A percentile compares a stretch with the other conserved stretches of the same genome.
Evolutionary conservation across 2,113 vertebrate species (phyloP).

Genomic region (Barnardius zonarius): DNA sequence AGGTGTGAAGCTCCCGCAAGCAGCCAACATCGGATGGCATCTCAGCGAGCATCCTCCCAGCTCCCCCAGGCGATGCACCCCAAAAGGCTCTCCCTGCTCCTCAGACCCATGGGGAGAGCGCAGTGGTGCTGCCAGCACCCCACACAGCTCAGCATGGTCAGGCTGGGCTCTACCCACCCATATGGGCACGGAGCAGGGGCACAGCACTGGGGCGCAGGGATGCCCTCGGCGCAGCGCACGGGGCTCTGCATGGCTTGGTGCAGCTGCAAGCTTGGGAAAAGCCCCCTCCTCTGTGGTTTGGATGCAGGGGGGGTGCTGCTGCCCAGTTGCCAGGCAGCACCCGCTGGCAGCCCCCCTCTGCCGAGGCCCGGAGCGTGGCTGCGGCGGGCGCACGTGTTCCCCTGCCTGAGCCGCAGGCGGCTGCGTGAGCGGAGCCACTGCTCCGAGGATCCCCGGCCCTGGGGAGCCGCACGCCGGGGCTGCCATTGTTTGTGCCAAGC

Average conservation of each 20-base stretch:
- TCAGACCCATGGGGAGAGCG: background rate
- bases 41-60: background rate
- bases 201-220: fast-evolving
- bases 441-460: constrained; percentile 40
- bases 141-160: fast-evolving
- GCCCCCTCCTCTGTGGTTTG: background rate
- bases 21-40: background rate
- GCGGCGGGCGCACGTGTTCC: constrained; percentile 52
- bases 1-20: background rate
- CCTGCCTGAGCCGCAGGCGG: constrained; percentile 46
- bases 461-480: constrained; percentile 29
- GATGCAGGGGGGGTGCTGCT: background rate
- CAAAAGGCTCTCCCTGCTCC: background rate
- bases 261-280: background rate
- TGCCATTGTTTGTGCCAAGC: constrained; percentile 55
- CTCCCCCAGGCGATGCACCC: background rate
- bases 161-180: background rate
- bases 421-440: constrained; percentile 48
- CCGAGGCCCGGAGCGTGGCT: background rate
- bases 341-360: background rate
- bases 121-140: background rate
- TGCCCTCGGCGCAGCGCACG: fast-evolving
- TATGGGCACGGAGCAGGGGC: background rate
- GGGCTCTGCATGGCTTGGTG: background rate
- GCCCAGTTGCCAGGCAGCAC: constrained; percentile 55